Conservation (phyloP, 2,113 vertebrate species). For the Microtus richardsoni region DNA sequence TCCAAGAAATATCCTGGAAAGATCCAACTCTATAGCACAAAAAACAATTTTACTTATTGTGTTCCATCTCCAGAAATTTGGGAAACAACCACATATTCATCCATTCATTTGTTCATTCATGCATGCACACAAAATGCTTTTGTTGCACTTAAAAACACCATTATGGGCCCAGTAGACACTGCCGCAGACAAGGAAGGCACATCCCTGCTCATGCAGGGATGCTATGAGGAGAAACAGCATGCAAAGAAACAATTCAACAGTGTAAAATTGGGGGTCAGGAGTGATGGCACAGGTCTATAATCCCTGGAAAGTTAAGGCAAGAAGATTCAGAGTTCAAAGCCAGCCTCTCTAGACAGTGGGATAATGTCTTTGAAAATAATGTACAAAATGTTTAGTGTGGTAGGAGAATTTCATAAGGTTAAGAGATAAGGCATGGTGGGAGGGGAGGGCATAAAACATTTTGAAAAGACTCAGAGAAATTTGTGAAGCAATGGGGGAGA, state of each 20-base stretch:
- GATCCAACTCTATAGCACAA: not conserved
- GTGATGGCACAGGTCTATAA: not conserved
- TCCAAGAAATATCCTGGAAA: not conserved
- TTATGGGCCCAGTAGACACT: not conserved
- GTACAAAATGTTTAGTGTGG: not conserved
- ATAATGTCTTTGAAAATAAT: not conserved
- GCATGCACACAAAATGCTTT: not conserved
- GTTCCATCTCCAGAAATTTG: not conserved
- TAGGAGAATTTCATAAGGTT: not conserved
- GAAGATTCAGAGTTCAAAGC: not conserved
- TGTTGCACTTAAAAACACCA: not conserved
- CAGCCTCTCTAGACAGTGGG: not conserved
- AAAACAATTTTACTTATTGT: not conserved
- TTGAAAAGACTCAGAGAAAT: not conserved
- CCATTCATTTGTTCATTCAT: not conserved
- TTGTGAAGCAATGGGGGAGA: not conserved
- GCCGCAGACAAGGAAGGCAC: not conserved
- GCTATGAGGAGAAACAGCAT: not conserved
- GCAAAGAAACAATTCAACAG: not conserved
- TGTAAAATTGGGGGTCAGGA: not conserved
- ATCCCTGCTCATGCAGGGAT: not conserved
- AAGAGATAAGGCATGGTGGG: too few relatives aligned
- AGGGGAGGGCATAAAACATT: not conserved
- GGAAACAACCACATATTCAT: not conserved
- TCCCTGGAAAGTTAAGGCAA: not conserved